phyloP scores from a whole-genome alignment of 2,888 invertebrate species.

The Cryptus viduatorius region DNA sequence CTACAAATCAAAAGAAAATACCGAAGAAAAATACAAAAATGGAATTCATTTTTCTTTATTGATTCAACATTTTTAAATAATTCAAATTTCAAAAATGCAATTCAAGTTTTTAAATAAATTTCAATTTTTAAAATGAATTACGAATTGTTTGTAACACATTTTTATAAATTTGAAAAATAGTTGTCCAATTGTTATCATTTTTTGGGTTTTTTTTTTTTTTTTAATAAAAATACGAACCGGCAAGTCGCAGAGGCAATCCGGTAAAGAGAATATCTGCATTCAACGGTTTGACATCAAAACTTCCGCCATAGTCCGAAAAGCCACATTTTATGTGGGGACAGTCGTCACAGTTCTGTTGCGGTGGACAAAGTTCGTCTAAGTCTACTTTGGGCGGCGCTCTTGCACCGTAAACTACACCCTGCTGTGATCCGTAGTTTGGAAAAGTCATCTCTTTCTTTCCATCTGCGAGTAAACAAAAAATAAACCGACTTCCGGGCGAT shows the following conservation, averaged over 20 bases:
- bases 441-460: constrained; percentile 71
- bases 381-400: constrained; percentile 88
- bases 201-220: not conserved
- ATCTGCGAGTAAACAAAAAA: constrained; percentile 68
- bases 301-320: constrained; percentile 78
- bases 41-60: too few species aligned
- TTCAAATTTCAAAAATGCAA: constrained; percentile 2
- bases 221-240: constrained; percentile 75
- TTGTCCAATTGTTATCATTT: too few species aligned
- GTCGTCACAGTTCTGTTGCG: constrained; percentile 87
- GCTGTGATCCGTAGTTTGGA: constrained; percentile 74
- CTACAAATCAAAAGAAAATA: constrained; percentile 84
- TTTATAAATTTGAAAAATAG: too few species aligned
- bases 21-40: not conserved
- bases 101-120: not conserved
- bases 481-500: not conserved
- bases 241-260: constrained; percentile 77
- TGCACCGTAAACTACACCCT: constrained; percentile 86
- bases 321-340: constrained; percentile 86
- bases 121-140: too few species aligned
- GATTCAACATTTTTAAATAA: not conserved
- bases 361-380: constrained; percentile 88
- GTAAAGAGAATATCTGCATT: constrained; percentile 75
- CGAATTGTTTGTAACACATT: too few species aligned
- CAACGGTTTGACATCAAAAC: constrained; percentile 78